Percentiles rank a stretch among this genome's conserved stretches.
Evolutionary conservation across 1,140 invertebrate genomes (phyloP).

Genomic region (honey bee (Apis mellifera)): Amel_HAv3.1 CM009943.2:8253001-8253500

Average conservation of each 20-base stretch:
- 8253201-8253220: constrained; percentile 63
- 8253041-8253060: constrained; percentile 26
- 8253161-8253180: constrained; percentile 79
- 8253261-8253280: constrained; percentile 59
- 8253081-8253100: constrained; percentile 71
- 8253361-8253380: too few relatives aligned
- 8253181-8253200: constrained; percentile 75
- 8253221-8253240: constrained; percentile 38
- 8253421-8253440: background rate
- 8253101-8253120: constrained; percentile 79
- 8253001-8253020: constrained; percentile 46
- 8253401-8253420: too few relatives aligned
- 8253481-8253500: constrained; percentile 31
- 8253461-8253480: constrained; percentile 45
- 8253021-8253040: constrained; percentile 42
- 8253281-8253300: background rate
- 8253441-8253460: constrained; percentile 6
- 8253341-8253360: too few relatives aligned
- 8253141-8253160: constrained; percentile 72
- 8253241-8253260: constrained; percentile 46
- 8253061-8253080: constrained; percentile 51
- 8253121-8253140: constrained; percentile 78
- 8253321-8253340: too few relatives aligned
- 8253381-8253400: too few relatives aligned
- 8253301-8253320: too few relatives aligned